A percentile compares a stretch with the other conserved stretches of the same genome.
Evolutionary conservation across 2,888 invertebrate species (phyloP).

Genomic region (Platynereis dumerilii): DNA sequence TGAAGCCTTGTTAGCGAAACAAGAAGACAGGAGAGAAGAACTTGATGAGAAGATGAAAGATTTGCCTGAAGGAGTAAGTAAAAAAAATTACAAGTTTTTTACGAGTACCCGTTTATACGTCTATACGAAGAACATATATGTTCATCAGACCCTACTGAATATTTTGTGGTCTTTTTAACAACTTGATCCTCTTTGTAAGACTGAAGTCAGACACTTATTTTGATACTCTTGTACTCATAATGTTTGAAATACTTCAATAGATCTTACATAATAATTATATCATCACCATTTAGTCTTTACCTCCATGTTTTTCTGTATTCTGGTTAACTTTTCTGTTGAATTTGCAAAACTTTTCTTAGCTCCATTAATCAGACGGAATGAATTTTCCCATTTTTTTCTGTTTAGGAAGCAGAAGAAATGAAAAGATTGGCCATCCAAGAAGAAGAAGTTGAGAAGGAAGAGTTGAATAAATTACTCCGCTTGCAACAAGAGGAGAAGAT

Average conservation of each 20-base stretch:
- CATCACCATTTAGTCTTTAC: background rate
- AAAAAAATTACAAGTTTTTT: too few relatives aligned
- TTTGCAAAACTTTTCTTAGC: background rate
- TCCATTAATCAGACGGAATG: conserved; percentile 48
- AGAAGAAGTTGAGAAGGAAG: conserved; percentile 53
- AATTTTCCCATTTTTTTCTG: conserved; percentile 22
- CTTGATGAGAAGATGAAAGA: conserved; percentile 29
- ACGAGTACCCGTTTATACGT: too few relatives aligned
- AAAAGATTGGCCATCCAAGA: conserved; percentile 49
- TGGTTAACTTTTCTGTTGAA: too few relatives aligned
- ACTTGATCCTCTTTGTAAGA: too few relatives aligned
- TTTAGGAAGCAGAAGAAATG: conserved; percentile 48
- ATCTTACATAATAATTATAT: background rate
- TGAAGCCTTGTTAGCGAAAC: conserved; percentile 37
- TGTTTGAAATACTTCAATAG: too few relatives aligned
- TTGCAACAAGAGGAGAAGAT: conserved; percentile 59
- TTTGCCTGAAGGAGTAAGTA: conserved; percentile 37
- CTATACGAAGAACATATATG: too few relatives aligned
- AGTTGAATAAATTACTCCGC: conserved; percentile 51
- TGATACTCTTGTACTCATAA: too few relatives aligned
- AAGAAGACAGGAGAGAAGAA: conserved; percentile 36
- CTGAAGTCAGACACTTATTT: too few relatives aligned
- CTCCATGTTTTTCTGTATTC: too few relatives aligned
- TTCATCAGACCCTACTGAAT: too few relatives aligned
- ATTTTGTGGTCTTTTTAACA: too few relatives aligned